phyloP scores from a whole-genome alignment of 2,797 vertebrate species.

The Jordanella pulchra region DNA sequence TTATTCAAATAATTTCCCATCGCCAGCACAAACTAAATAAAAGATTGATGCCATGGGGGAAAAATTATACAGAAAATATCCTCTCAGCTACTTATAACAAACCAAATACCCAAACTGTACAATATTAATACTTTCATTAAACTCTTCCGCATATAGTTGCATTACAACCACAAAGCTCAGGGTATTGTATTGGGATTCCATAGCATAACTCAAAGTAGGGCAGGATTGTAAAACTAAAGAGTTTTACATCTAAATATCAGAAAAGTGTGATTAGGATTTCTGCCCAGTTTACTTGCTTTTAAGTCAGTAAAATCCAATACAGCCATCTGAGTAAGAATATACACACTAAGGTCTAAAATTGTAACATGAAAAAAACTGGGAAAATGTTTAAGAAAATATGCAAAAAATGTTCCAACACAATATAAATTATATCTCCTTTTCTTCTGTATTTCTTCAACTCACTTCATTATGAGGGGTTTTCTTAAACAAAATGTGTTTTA shows the following conservation, averaged over 20 bases:
- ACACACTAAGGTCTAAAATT: background rate
- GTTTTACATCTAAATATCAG: background rate
- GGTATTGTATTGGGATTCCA: background rate
- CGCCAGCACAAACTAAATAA: constrained; percentile 91
- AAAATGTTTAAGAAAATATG: background rate
- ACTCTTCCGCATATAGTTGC: background rate
- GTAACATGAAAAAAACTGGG: background rate
- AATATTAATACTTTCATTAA: background rate
- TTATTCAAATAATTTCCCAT: constrained; percentile 99
- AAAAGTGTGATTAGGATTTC: background rate
- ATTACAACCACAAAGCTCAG: constrained; percentile 1
- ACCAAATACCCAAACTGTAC: background rate
- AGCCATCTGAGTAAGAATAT: background rate
- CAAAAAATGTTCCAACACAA: background rate
- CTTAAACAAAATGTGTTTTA: too few species aligned
- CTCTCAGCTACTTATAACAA: background rate
- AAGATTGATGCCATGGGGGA: background rate
- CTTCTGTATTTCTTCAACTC: background rate
- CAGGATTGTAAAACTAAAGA: background rate
- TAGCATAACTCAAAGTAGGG: background rate
- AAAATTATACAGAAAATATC: background rate
- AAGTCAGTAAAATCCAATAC: background rate
- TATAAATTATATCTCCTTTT: background rate
- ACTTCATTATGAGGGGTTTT: too few species aligned
- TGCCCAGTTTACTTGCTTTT: background rate